These are phyloP conservation scores for Dreissena rostriformis DNA, from an alignment of 1,140 invertebrate genomes.

Conservation along the genomic window DNA sequence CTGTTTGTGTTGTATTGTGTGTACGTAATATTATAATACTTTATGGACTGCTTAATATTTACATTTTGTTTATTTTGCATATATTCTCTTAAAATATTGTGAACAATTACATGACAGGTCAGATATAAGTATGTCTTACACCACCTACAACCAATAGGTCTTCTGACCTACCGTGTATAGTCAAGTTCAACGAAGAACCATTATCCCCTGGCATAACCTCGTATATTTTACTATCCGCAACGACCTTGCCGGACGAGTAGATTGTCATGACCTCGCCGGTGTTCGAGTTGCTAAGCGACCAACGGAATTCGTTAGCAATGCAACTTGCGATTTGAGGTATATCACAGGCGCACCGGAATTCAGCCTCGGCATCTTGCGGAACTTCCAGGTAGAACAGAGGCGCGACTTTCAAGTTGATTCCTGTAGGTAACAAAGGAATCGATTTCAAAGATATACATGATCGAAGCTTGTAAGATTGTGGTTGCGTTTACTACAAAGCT, in stretches of 20 bases:
- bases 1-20: too few species aligned
- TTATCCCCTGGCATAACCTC: not conserved
- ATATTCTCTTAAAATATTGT: too few species aligned
- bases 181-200: conserved; percentile 18
- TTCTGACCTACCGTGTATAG: conserved; percentile 28
- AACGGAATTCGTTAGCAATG: conserved; percentile 16
- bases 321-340: conserved; percentile 5
- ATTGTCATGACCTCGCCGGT: conserved; percentile 5
- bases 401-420: conserved; percentile 12
- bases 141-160: not conserved
- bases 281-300: conserved; percentile 21
- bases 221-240: not conserved
- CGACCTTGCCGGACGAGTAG: conserved; percentile 12
- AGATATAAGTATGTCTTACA: not conserved
- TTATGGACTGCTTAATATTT: too few species aligned
- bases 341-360: conserved; percentile 42
- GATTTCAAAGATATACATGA: too few species aligned
- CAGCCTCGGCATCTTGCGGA: conserved; percentile 20
- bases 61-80: too few species aligned
- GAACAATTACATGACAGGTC: too few species aligned
- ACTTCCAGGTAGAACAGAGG: conserved; percentile 43
- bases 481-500: too few species aligned
- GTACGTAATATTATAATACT: too few species aligned
- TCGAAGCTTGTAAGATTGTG: too few species aligned
- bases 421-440: not conserved